phyloP scores from a whole-genome alignment of 64 coral and sea anemone species.

The Pachyseris speciosa region DNA sequence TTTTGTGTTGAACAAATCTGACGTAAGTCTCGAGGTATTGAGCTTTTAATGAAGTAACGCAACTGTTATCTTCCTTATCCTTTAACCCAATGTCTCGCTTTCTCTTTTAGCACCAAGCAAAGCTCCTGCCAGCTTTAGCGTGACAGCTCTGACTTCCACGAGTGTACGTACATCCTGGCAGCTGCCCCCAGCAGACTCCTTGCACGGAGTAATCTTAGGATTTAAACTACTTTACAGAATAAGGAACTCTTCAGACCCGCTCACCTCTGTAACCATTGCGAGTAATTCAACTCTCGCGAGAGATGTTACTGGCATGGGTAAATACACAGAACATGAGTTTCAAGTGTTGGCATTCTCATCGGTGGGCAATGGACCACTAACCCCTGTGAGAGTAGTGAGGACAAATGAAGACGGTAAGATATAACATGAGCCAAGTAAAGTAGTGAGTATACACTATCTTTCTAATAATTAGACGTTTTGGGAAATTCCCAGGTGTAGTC shows the following conservation, averaged over 20 bases:
- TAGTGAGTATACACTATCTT: not conserved
- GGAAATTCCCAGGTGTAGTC: no score
- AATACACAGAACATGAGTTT: conserved; percentile 20
- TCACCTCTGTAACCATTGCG: not conserved
- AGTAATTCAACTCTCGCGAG: not conserved
- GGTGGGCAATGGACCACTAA: not conserved
- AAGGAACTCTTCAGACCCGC: not conserved
- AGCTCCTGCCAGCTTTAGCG: not conserved
- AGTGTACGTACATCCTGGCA: not conserved
- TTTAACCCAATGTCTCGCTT: not conserved
- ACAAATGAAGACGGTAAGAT: conserved; percentile 9
- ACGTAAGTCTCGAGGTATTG: no score
- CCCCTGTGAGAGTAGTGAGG: not conserved
- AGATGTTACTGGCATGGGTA: not conserved
- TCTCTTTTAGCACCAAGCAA: not conserved
- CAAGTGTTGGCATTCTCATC: not conserved
- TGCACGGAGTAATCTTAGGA: not conserved
- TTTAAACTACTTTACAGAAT: conserved; percentile 6
- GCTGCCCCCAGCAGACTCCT: not conserved
- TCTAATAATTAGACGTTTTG: not conserved
- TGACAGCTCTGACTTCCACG: not conserved
- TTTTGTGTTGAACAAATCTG: no score
- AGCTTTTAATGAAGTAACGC: no score
- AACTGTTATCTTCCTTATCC: not conserved
- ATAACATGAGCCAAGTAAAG: not conserved